phyloP scores from a whole-genome alignment of 2,113 vertebrate genomes.

The Trogon melanurus region DNA sequence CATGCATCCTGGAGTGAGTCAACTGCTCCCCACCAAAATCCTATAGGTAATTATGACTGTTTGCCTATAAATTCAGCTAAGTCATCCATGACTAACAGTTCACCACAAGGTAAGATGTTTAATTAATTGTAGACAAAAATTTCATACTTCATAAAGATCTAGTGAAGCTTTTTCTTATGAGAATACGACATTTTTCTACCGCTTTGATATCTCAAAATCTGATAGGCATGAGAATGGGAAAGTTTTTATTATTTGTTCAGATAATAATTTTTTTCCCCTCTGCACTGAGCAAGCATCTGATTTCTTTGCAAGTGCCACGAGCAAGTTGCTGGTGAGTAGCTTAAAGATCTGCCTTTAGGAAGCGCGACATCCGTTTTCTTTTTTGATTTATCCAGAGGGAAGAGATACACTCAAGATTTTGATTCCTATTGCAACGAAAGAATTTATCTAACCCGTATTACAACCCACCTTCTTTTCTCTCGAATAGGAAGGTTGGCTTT shows the following conservation, averaged over 20 bases:
- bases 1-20: background rate
- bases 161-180: background rate
- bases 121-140: background rate
- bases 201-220: background rate
- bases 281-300: background rate
- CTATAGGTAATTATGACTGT: background rate
- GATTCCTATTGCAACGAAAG: background rate
- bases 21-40: background rate
- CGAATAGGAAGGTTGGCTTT: background rate
- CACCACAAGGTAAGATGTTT: background rate
- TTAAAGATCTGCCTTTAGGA: background rate
- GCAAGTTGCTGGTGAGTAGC: background rate
- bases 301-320: background rate
- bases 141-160: background rate
- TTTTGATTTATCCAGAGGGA: background rate
- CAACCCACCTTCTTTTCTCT: background rate
- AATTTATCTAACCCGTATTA: background rate
- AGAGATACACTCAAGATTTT: background rate
- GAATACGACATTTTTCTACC: background rate
- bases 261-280: background rate
- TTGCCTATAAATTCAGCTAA: background rate
- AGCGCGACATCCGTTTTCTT: background rate
- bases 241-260: background rate
- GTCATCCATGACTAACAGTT: background rate
- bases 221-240: slow-evolving; percentile 26